Evolutionary conservation across 2,888 invertebrate species (phyloP), one percentile per base, ranked within the genome.

Genomic region (Liopterus haemorrhoidalis): DNA sequence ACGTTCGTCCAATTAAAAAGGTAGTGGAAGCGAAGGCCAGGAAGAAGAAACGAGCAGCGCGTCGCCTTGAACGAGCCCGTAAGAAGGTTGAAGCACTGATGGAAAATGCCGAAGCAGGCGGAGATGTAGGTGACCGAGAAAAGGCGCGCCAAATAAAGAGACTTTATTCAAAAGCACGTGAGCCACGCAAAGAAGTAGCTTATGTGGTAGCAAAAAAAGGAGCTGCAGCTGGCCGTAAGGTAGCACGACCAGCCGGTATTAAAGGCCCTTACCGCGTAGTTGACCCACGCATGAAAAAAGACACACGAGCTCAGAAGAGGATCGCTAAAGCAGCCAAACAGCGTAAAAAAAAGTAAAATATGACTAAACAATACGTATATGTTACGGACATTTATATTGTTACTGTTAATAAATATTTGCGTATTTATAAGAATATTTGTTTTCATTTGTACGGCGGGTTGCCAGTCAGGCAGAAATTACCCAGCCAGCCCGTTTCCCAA

Each of bases 1-100:
- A 99, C 68, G 87, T 86, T 0, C 76, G 94, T 49, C 94, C 99
- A 9, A 94, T 97, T 50, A 99, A 97, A 72, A 99, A 99, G 70
- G 89, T 99, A 0, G 80, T 94, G 55, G 95, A 99, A 71, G 99
- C 99, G 0, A 97, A 94, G 70, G 93, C 94, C 0, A 81, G 99
- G 43, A 99, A 97, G 78, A 94, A 95, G 82, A 85, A 82, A 68
- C 85, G 92, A 53, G 83, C 87, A 51, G 65, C 88, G 47, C 85
- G 81, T 60, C 85, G 86, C 63, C 69, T 97, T 70, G 91, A 93
- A 54, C 90, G 86, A 60, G 95, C 94, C 0, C 89, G 93, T 71
- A 97, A 97, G 73, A 92, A 90, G 70, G 88, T 93, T 0, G 96
- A 97, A 65, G 78, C 81, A n/a, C 76, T 99, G 18, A 81, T 94